Evolutionary conservation across 2,113 vertebrate genomes (phyloP).

Genomic region (Symphodus melops): DNA sequence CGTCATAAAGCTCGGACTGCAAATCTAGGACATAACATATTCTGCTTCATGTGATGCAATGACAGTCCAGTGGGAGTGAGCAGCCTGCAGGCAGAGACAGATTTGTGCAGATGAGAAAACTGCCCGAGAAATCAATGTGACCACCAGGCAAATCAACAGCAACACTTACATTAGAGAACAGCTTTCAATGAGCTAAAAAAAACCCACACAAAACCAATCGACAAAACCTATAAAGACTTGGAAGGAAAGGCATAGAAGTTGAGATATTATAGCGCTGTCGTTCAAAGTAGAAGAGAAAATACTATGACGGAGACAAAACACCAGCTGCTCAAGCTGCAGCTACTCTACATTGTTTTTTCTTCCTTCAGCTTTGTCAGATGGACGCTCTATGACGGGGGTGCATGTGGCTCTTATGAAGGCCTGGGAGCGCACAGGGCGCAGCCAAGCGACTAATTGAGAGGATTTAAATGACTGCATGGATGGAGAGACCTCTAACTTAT

Average conservation of each 20-base stretch:
- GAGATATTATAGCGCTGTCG: slow-evolving; percentile 8
- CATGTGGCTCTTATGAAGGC: slow-evolving; percentile 42
- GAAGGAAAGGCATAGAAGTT: neutral
- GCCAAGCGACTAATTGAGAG: slow-evolving; percentile 76
- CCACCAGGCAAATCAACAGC: slow-evolving; percentile 31
- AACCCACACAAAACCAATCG: neutral
- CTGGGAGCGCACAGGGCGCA: slow-evolving; percentile 61
- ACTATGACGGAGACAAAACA: slow-evolving; percentile 20
- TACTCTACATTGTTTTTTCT: slow-evolving; percentile 6
- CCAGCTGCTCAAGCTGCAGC: slow-evolving; percentile 12
- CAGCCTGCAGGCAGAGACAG: slow-evolving; percentile 30
- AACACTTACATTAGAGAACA: slow-evolving; percentile 20
- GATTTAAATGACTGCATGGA: slow-evolving; percentile 72
- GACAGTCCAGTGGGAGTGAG: slow-evolving; percentile 29
- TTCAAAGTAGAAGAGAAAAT: neutral
- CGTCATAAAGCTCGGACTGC: slow-evolving; percentile 24
- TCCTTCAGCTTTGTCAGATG: slow-evolving; percentile 28
- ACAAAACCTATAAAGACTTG: neutral
- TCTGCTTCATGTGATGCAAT: slow-evolving; percentile 58
- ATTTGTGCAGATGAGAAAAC: slow-evolving; percentile 42
- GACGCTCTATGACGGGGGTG: slow-evolving; percentile 14
- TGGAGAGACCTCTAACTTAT: slow-evolving; percentile 80
- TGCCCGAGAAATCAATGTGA: slow-evolving; percentile 33
- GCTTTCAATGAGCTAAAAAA: slow-evolving; percentile 14
- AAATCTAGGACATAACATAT: slow-evolving; percentile 34